phyloP scores from a whole-genome alignment of 1,140 invertebrate genomes.

The Metaphire vulgaris region DNA sequence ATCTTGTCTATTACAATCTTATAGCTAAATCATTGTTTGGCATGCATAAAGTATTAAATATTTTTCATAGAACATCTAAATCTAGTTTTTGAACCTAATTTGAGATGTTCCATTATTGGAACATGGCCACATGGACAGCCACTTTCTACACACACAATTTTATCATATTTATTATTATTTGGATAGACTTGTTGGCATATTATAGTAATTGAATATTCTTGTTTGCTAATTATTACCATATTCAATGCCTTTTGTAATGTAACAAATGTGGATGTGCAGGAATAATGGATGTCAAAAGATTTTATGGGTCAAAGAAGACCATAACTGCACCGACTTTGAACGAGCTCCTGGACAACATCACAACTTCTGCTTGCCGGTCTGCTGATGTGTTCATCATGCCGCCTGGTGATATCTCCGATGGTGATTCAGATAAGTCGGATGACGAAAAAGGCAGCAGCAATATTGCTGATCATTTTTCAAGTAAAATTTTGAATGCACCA shows the following conservation, averaged over 20 bases:
- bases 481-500: conserved; percentile 11
- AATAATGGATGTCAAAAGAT: background rate
- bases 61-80: background rate
- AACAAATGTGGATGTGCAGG: background rate
- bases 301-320: conserved; percentile 2
- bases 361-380: background rate
- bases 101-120: conserved; percentile 7
- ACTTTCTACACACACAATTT: background rate
- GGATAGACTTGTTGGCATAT: background rate
- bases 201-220: background rate
- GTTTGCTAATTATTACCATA: background rate
- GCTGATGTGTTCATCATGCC: conserved; percentile 9
- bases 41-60: background rate
- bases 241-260: background rate
- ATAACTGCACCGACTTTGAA: background rate
- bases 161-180: background rate
- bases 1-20: background rate
- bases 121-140: conserved; percentile 6
- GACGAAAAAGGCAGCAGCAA: background rate
- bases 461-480: conserved; percentile 4
- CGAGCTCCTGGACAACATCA: background rate
- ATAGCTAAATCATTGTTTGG: background rate
- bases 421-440: conserved; percentile 8
- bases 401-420: conserved; percentile 4
- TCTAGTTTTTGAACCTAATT: background rate